phyloP scores from a whole-genome alignment of 2,113 vertebrate species.

The Myotis yumanensis region DNA sequence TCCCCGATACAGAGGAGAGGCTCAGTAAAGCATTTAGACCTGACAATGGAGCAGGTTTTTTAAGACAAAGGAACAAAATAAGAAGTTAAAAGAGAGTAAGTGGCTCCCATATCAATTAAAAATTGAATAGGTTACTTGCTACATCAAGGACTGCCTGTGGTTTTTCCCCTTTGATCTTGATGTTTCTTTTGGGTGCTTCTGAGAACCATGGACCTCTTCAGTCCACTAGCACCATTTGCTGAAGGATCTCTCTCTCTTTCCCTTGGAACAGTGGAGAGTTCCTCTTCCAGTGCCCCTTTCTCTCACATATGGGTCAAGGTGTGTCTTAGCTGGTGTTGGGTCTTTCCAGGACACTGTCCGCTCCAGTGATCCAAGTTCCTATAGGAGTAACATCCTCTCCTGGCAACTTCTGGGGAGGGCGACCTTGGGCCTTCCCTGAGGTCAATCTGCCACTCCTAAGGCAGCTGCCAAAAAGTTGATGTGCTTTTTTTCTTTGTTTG shows the following conservation, averaged over 20 bases:
- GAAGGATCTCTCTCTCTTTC: not conserved
- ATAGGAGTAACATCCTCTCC: not conserved
- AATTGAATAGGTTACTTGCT: not conserved
- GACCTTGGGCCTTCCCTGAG: not conserved
- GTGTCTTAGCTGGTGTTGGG: not conserved
- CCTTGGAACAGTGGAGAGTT: not conserved
- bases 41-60: not conserved
- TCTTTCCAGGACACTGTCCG: not conserved
- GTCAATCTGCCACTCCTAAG: not conserved
- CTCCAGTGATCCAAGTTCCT: not conserved
- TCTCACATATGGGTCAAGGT: not conserved
- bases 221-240: not conserved
- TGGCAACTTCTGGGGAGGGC: not conserved
- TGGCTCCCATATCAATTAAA: not conserved
- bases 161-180: not conserved
- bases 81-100: not conserved
- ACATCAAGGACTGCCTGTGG: not conserved
- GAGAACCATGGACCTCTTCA: not conserved
- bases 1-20: not conserved
- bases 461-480: not conserved
- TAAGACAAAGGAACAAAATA: not conserved
- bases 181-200: not conserved
- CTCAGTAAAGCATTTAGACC: not conserved
- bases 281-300: not conserved
- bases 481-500: not conserved